These are phyloP conservation scores for Synanceia verrucosa DNA, from an alignment of 2,797 vertebrate genomes.

Conservation along the genomic window DNA sequence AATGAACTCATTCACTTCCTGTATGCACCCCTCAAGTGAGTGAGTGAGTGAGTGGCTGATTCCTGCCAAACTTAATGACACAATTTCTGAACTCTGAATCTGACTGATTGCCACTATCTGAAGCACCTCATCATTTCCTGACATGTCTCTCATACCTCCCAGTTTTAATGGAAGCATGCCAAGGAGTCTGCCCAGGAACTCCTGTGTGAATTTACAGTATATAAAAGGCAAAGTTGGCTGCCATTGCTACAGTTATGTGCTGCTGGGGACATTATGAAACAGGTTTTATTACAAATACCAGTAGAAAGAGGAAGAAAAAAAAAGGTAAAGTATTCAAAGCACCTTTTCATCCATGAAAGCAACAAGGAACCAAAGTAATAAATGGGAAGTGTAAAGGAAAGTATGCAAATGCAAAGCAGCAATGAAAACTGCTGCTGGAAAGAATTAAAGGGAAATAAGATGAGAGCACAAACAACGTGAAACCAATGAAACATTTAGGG, in stretches of 20 bases:
- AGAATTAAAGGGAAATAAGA: not conserved
- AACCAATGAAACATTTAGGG: not conserved
- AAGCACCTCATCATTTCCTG: slow-evolving; percentile 17
- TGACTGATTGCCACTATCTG: slow-evolving; percentile 11
- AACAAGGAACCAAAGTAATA: not conserved
- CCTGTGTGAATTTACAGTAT: not conserved
- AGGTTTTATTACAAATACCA: not conserved
- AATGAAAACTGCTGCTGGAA: not conserved
- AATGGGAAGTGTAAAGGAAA: not conserved
- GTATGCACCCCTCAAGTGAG: not conserved
- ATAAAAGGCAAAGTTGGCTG: not conserved
- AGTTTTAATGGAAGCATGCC: slow-evolving; percentile 15
- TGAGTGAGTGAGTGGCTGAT: not conserved
- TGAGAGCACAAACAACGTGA: not conserved
- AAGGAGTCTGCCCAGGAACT: slow-evolving; percentile 4
- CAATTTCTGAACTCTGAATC: slow-evolving; percentile 10
- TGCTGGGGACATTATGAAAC: not conserved
- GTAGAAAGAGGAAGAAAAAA: not conserved
- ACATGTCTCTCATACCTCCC: not conserved
- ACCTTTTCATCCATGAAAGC: not conserved
- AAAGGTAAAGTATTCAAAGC: not conserved
- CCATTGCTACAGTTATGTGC: not conserved
- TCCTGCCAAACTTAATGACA: slow-evolving; percentile 16
- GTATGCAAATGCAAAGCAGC: not conserved
- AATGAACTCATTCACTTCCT: not conserved